phyloP scores from a whole-genome alignment of 2,113 vertebrate species.

The Phylloscopus whistleri region DNA sequence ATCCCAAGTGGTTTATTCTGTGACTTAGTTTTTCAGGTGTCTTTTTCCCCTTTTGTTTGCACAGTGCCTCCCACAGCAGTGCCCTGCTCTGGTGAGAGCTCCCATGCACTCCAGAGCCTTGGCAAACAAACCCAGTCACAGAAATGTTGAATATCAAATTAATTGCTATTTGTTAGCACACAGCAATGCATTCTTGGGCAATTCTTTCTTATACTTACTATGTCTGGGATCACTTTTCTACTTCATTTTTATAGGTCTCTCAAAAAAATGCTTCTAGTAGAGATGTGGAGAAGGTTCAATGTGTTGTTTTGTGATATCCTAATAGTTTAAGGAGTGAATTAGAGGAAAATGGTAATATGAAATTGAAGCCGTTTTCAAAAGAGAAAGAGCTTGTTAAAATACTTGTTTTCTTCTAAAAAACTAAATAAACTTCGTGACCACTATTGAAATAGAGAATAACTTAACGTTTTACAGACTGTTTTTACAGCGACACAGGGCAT shows the following conservation, averaged over 20 bases:
- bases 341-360: neutral
- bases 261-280: neutral
- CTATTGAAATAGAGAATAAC: neutral
- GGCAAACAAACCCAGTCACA: neutral
- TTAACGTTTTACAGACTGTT: neutral
- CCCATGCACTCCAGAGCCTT: neutral
- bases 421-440: neutral
- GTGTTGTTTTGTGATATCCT: neutral
- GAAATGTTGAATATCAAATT: neutral
- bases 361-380: neutral
- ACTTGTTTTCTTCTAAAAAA: neutral
- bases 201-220: neutral
- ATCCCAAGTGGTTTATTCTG: neutral
- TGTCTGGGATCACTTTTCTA: neutral
- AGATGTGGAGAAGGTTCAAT: neutral
- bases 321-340: neutral
- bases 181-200: neutral
- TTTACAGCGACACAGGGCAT: neutral
- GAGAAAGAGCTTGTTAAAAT: neutral
- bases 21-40: neutral
- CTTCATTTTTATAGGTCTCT: neutral
- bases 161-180: neutral
- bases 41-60: neutral
- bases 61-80: neutral
- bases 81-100: neutral